A percentile compares a stretch with the other conserved stretches of the same genome.
Conservation (phyloP, 2,113 vertebrate genomes). For the Callospermophilus lateralis region DNA sequence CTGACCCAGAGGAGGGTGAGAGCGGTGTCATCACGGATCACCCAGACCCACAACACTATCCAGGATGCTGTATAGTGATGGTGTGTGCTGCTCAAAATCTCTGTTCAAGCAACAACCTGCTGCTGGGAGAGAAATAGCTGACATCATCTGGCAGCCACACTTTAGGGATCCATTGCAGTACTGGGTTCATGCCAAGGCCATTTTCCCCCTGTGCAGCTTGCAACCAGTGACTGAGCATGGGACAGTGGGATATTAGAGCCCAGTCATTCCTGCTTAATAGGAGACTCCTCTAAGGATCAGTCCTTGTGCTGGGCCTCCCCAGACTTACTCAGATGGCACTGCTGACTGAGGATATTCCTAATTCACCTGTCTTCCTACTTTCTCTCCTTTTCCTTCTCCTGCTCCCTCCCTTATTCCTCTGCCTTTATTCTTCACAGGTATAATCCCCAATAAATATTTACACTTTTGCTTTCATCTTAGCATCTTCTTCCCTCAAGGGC, state of each 20-base stretch:
- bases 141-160: not conserved
- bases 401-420: too few relatives aligned
- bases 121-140: not conserved
- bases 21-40: not conserved
- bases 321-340: not conserved
- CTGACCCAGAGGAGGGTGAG: not conserved
- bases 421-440: not conserved
- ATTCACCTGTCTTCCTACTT: not conserved
- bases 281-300: not conserved
- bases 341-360: not conserved
- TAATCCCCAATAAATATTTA: not conserved
- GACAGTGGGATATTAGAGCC: rapidly evolving
- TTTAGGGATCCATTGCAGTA: not conserved
- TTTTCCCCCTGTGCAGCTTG: not conserved
- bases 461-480: not conserved
- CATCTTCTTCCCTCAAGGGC: not conserved
- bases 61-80: not conserved
- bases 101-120: not conserved
- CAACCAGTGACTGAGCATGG: too few relatives aligned
- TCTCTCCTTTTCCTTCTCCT: not conserved
- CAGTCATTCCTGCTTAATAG: not conserved
- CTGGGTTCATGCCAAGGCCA: not conserved
- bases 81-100: not conserved
- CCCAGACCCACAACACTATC: not conserved
- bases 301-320: not conserved